A percentile compares a stretch with the other conserved stretches of the same genome.
phyloP scores from a whole-genome alignment of 1,140 invertebrate genomes.

The Neodiprion virginianus region DNA sequence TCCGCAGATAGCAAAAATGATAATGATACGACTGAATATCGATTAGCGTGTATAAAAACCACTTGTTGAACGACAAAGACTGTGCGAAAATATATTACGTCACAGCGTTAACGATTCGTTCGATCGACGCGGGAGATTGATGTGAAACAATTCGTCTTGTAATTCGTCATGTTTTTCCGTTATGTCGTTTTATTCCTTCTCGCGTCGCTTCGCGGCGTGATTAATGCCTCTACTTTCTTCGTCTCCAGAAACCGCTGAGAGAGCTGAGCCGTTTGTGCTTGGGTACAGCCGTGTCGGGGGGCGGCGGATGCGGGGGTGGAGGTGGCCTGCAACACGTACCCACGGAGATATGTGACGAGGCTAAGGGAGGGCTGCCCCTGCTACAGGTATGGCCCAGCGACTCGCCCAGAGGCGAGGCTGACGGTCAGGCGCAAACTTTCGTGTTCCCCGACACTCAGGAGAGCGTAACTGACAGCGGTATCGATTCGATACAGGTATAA shows the following conservation, averaged over 20 bases:
- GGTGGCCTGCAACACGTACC: slow-evolving; percentile 28
- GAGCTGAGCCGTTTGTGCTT: slow-evolving; percentile 64
- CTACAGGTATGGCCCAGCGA: slow-evolving; percentile 73
- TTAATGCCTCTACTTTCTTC: slow-evolving; percentile 3
- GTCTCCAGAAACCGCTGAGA: slow-evolving; percentile 65
- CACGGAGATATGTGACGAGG: slow-evolving; percentile 45
- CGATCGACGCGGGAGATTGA: too few relatives aligned
- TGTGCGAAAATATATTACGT: too few relatives aligned
- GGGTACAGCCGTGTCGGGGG: slow-evolving; percentile 55
- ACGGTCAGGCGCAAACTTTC: slow-evolving; percentile 72
- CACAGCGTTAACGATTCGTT: too few relatives aligned
- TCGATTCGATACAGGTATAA: slow-evolving; percentile 72
- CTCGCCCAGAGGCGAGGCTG: slow-evolving; percentile 71
- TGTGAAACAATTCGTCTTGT: too few relatives aligned
- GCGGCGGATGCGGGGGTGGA: slow-evolving; percentile 21
- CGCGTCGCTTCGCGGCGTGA: too few relatives aligned
- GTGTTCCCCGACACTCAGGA: slow-evolving; percentile 64
- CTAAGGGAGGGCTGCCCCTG: slow-evolving; percentile 62
- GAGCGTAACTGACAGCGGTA: slow-evolving; percentile 62
- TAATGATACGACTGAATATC: too few relatives aligned
- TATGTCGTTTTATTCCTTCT: too few relatives aligned
- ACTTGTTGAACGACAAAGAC: too few relatives aligned
- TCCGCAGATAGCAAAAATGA: too few relatives aligned
- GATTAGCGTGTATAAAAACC: too few relatives aligned
- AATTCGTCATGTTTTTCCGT: too few relatives aligned